Percentiles rank a stretch among this genome's conserved stretches.
Evolutionary conservation across 1,140 invertebrate species (phyloP).

Genomic region (Diprion similis): DNA sequence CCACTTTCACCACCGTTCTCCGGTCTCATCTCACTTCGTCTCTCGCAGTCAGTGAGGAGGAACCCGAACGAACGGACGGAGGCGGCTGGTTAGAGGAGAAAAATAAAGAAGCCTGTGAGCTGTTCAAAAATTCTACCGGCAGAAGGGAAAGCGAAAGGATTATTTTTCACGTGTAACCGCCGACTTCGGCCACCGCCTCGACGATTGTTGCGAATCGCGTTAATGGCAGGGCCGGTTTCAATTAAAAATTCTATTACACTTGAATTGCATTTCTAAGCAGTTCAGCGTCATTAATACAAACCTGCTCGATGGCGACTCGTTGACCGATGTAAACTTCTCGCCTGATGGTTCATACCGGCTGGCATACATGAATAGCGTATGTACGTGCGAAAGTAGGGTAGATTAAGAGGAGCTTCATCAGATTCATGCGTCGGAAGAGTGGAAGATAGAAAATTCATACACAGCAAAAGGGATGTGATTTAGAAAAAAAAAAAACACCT

Average conservation of each 20-base stretch:
- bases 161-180: background rate
- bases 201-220: background rate
- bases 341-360: background rate
- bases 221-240: background rate
- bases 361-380: no score
- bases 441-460: no score
- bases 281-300: slow-evolving; percentile 3
- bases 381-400: no score
- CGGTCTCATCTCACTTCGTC: background rate
- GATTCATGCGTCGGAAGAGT: no score
- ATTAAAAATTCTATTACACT: background rate
- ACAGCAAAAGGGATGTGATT: no score
- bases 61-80: background rate
- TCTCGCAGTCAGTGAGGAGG: background rate
- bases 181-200: background rate
- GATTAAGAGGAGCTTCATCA: no score
- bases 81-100: background rate
- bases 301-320: background rate
- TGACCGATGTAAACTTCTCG: background rate
- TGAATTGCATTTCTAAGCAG: background rate
- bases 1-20: background rate
- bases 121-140: background rate
- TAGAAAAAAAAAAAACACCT: no score
- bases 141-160: background rate
- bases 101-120: background rate